A percentile compares a stretch with the other conserved stretches of the same genome.
Conservation (phyloP, 23 tunicate species). For the Ciona savignyi region DNA sequence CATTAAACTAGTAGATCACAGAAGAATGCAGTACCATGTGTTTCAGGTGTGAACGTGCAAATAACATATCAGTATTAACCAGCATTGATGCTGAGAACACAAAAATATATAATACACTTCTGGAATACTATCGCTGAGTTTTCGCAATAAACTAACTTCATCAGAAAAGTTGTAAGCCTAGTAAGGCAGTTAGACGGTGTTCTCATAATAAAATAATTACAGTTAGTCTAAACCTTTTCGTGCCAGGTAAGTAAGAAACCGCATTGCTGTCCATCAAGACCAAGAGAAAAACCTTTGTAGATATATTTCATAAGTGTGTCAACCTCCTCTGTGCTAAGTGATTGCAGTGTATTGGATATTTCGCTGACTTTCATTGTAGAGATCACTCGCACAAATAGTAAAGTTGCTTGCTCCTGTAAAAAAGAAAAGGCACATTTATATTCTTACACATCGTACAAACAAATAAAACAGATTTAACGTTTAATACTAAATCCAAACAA, state of each 20-base stretch:
- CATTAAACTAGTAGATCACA: no score
- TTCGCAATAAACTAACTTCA: no score
- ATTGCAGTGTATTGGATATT: slow-evolving; percentile 45
- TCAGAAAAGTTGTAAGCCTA: background rate
- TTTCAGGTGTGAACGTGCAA: no score
- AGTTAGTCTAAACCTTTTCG: slow-evolving; percentile 36
- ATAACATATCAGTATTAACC: no score
- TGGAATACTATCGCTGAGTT: no score
- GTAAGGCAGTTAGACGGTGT: background rate
- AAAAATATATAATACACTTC: no score
- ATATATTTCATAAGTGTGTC: slow-evolving; percentile 87
- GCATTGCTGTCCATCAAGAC: slow-evolving; percentile 85
- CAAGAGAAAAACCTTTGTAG: slow-evolving; percentile 88
- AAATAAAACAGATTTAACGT: no score
- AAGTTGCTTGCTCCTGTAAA: slow-evolving; percentile 28
- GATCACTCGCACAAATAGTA: slow-evolving; percentile 70
- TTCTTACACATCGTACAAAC: no score
- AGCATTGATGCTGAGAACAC: no score
- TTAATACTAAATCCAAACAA: no score
- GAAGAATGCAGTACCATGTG: no score
- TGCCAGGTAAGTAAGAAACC: slow-evolving; percentile 78
- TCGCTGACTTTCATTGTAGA: slow-evolving; percentile 64
- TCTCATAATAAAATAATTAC: background rate
- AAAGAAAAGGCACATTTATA: no score
- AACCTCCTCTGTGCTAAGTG: slow-evolving; percentile 45